Percentiles rank a stretch among this genome's conserved stretches.
Conservation (phyloP, 2,888 invertebrate genomes). For the Sinelater perroti region DNA sequence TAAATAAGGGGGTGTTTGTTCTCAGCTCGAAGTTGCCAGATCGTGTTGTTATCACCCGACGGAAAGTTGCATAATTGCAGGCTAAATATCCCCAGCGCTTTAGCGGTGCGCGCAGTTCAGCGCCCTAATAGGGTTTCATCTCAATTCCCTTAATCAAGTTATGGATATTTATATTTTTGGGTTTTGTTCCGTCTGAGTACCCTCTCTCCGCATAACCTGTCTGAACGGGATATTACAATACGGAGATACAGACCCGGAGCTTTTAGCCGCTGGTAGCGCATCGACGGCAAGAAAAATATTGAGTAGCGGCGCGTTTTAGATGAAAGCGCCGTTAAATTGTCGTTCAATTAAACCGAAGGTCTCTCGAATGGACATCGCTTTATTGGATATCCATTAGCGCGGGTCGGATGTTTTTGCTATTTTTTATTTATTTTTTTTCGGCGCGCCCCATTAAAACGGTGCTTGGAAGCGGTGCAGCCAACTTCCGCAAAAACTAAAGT, state of each 20-base stretch:
- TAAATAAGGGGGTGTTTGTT: slow-evolving; percentile 14
- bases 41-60: background rate
- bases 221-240: no score
- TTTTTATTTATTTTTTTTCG: no score
- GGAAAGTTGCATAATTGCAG: slow-evolving; percentile 1
- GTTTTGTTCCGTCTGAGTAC: no score
- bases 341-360: slow-evolving; percentile 2
- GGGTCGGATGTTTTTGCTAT: slow-evolving; percentile 9
- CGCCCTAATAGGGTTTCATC: background rate
- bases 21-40: slow-evolving; percentile 9
- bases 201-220: no score
- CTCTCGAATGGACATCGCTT: background rate
- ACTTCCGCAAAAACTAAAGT: no score
- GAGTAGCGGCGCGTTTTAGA: slow-evolving; percentile 10
- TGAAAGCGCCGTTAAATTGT: slow-evolving; percentile 1
- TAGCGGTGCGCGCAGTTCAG: background rate
- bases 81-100: slow-evolving; percentile 1
- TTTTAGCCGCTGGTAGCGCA: background rate
- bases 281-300: slow-evolving; percentile 13
- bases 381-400: slow-evolving; percentile 12
- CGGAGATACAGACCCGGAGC: background rate
- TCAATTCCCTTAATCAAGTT: slow-evolving; percentile 3
- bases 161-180: slow-evolving; percentile 3
- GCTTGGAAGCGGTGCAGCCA: no score
- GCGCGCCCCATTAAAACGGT: no score